phyloP scores from a whole-genome alignment of 2,797 vertebrate genomes.

The Trematomus bernacchii region DNA sequence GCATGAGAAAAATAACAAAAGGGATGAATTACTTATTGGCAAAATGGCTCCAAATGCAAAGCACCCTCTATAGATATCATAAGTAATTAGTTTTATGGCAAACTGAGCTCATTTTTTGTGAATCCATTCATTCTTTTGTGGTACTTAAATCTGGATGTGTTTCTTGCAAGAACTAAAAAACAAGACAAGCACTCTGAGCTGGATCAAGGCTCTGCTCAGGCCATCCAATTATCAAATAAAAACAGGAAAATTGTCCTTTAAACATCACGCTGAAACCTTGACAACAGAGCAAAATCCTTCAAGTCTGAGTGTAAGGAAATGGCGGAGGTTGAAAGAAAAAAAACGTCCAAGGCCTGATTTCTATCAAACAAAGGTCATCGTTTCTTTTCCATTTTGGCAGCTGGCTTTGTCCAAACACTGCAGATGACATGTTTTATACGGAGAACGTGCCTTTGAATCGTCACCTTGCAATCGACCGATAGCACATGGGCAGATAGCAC shows the following conservation, averaged over 20 bases:
- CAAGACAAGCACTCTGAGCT: background rate
- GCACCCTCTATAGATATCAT: background rate
- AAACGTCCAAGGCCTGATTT: background rate
- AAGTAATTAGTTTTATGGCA: background rate
- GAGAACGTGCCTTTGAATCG: background rate
- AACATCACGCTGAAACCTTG: constrained; percentile 16
- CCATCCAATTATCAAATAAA: constrained; percentile 35
- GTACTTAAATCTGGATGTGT: background rate
- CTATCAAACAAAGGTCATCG: constrained; percentile 26
- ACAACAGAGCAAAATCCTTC: background rate
- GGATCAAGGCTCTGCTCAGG: constrained; percentile 3
- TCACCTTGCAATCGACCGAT: constrained; percentile 10
- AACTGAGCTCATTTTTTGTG: background rate
- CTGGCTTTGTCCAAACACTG: constrained; percentile 18
- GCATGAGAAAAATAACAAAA: constrained; percentile 3
- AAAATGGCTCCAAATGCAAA: background rate
- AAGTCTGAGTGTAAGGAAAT: background rate
- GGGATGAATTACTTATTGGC: constrained; percentile 10
- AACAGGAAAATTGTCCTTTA: constrained; percentile 42
- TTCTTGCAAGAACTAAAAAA: background rate
- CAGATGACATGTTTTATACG: constrained; percentile 12
- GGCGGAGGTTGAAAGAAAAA: background rate
- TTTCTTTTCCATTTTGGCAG: constrained; percentile 11
- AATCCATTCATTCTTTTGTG: background rate
- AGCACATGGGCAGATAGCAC: background rate